Conservation (phyloP, 2,888 invertebrate genomes). For the Philereme transversata region DNA sequence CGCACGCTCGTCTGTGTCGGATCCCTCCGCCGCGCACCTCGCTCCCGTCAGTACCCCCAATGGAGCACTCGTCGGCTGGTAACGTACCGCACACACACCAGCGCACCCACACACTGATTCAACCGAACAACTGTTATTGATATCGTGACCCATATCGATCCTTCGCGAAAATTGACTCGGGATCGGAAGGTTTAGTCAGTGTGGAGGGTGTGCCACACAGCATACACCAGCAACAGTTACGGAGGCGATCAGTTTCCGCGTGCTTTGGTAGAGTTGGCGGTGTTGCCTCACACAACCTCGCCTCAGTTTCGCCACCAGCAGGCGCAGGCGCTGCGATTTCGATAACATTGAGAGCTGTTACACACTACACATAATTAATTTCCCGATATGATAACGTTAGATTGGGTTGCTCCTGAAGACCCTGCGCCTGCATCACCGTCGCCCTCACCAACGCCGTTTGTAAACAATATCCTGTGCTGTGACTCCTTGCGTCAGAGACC, state of each 20-base stretch:
- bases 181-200: constrained; percentile 5
- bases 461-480: not conserved
- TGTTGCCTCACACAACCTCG: constrained; percentile 39
- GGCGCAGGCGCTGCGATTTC: constrained; percentile 57
- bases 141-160: not conserved
- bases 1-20: constrained; percentile 68
- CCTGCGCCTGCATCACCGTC: constrained; percentile 10
- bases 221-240: not conserved
- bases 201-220: constrained; percentile 8
- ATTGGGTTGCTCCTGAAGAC: constrained; percentile 7
- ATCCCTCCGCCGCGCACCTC: constrained; percentile 47
- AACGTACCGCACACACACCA: constrained; percentile 59
- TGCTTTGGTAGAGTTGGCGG: not conserved
- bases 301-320: constrained; percentile 53
- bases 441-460: not conserved
- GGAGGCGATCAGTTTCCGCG: constrained; percentile 8
- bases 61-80: constrained; percentile 47
- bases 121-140: not conserved
- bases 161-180: constrained; percentile 9
- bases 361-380: constrained; percentile 25
- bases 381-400: constrained; percentile 13
- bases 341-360: constrained; percentile 52
- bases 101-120: constrained; percentile 18
- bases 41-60: constrained; percentile 49
- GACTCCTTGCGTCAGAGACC: not conserved